These are phyloP conservation scores for Leptinotarsa tumamoca DNA, from an alignment of 2,888 invertebrate genomes.

Conservation along the genomic window DNA sequence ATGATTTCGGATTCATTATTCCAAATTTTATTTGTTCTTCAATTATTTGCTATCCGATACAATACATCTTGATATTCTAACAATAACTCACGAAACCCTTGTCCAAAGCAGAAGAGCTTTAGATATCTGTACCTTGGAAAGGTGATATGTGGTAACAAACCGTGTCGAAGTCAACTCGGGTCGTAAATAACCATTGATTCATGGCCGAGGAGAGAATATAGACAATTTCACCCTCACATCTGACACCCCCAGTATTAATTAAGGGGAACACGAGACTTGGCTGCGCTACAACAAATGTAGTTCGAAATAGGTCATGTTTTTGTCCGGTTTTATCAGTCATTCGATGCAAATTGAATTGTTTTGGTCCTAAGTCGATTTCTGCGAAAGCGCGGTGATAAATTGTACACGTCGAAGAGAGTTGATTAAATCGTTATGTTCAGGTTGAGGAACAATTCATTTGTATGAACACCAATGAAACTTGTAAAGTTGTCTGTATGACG, in stretches of 20 bases:
- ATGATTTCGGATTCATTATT: neutral
- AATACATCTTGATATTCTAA: neutral
- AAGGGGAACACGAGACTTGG: conserved; percentile 49
- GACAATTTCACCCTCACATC: conserved; percentile 58
- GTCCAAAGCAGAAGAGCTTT: conserved; percentile 35
- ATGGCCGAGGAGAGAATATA: conserved; percentile 57
- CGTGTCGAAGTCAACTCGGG: conserved; percentile 48
- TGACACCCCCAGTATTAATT: conserved; percentile 61
- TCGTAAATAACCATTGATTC: conserved; percentile 62
- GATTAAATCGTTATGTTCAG: conserved; percentile 34
- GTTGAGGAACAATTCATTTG: neutral
- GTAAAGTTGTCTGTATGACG: no score
- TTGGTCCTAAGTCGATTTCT: conserved; percentile 37
- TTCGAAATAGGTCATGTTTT: conserved; percentile 50
- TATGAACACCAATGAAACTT: neutral
- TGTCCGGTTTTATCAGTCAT: conserved; percentile 40
- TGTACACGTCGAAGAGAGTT: conserved; percentile 18
- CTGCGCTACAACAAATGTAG: conserved; percentile 45
- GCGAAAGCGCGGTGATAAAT: conserved; percentile 35
- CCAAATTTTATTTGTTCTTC: neutral
- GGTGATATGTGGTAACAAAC: conserved; percentile 51
- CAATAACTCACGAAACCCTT: conserved; percentile 11
- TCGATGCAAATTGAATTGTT: conserved; percentile 44
- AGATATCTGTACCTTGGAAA: conserved; percentile 39
- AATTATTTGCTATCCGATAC: neutral